Conservation (phyloP, 2,888 invertebrate species). For the Arenicola marina region DNA sequence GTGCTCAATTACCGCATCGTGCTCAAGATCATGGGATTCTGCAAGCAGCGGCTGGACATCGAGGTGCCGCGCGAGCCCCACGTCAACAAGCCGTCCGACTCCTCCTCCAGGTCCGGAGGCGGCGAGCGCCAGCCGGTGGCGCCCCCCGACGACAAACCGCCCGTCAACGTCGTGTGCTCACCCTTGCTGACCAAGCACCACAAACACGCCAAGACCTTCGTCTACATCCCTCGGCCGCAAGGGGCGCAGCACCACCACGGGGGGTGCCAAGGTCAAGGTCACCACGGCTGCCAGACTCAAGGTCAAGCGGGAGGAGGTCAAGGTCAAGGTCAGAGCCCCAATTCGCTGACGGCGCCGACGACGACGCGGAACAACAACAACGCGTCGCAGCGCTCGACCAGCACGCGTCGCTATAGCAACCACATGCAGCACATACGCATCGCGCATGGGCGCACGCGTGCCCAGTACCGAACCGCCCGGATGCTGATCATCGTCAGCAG, state of each 20-base stretch:
- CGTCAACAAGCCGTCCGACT: background rate
- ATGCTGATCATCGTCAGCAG: conserved; percentile 22
- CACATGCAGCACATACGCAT: background rate
- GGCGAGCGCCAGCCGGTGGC: background rate
- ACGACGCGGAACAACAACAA: background rate
- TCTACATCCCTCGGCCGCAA: background rate
- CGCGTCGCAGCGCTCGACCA: background rate
- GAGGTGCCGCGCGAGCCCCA: background rate
- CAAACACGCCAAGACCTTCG: background rate
- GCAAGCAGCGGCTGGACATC: background rate
- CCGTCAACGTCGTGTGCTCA: background rate
- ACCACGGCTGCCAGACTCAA: too few species aligned
- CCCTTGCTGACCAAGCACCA: background rate
- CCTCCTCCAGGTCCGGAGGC: background rate
- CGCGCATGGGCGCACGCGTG: conserved; percentile 6
- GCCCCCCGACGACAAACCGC: background rate
- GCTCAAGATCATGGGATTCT: conserved; percentile 7
- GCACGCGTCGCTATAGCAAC: background rate
- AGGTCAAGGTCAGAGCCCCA: too few species aligned
- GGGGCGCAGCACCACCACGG: too few species aligned
- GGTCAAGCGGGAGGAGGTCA: too few species aligned
- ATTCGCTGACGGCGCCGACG: too few species aligned
- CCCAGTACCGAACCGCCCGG: conserved; percentile 17
- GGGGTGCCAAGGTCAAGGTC: too few species aligned
- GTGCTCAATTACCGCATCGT: conserved; percentile 19